Evolutionary conservation across 2,113 vertebrate genomes (phyloP).

Genomic region (Mystacornis crossleyi): DNA sequence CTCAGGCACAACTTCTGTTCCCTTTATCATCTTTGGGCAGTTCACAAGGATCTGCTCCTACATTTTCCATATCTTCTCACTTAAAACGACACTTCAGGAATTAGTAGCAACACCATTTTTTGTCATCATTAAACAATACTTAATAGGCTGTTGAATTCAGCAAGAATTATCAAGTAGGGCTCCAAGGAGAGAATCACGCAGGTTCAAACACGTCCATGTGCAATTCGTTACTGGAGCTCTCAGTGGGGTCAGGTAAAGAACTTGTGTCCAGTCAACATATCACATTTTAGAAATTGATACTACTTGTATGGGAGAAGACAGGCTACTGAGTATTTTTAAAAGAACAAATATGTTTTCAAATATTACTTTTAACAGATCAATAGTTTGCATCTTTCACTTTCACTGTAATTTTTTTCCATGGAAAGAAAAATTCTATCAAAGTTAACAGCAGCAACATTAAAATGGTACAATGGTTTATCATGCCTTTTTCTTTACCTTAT

Average conservation of each 20-base stretch:
- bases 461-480: background rate
- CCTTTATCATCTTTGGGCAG: background rate
- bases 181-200: background rate
- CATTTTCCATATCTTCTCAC: background rate
- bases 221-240: background rate
- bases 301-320: background rate
- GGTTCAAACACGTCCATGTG: background rate
- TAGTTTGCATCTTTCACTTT: background rate
- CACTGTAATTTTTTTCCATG: background rate
- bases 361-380: background rate
- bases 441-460: background rate
- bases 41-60: background rate
- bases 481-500: conserved; percentile 82
- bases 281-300: background rate
- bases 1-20: background rate
- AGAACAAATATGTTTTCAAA: background rate
- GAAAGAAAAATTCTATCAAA: background rate
- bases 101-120: background rate
- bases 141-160: background rate
- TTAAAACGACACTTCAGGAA: background rate
- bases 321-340: background rate
- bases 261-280: fast-evolving
- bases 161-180: background rate
- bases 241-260: background rate
- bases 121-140: background rate